Evolutionary conservation across 1,140 invertebrate species (phyloP).

Genomic region (Lepidurus couesii): DNA sequence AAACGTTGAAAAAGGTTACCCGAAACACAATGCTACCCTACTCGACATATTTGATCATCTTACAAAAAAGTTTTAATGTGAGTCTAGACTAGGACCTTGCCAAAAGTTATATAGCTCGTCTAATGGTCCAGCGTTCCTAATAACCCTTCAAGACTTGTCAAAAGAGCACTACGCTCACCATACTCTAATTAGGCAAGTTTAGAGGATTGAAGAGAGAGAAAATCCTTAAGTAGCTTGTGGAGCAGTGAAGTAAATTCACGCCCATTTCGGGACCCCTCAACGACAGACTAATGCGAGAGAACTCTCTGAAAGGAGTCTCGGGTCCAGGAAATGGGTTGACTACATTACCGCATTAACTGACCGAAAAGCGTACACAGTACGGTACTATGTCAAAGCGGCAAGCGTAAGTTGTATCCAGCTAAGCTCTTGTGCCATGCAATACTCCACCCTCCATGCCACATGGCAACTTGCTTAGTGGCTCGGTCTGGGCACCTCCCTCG

Average conservation of each 20-base stretch:
- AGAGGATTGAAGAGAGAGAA: background rate
- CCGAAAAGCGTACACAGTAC: background rate
- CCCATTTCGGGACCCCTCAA: background rate
- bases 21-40: too few relatives aligned
- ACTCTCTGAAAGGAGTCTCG: slow-evolving; percentile 40
- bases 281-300: background rate
- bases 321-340: slow-evolving; percentile 33
- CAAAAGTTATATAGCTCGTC: background rate
- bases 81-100: background rate
- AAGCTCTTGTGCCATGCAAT: background rate
- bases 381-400: too few relatives aligned
- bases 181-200: background rate
- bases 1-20: too few relatives aligned
- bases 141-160: background rate
- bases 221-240: slow-evolving; percentile 1
- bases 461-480: too few relatives aligned
- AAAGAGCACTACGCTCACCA: background rate
- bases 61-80: too few relatives aligned
- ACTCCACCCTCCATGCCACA: too few relatives aligned
- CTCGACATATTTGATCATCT: too few relatives aligned
- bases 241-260: background rate
- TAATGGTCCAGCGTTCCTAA: background rate
- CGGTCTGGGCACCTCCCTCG: background rate
- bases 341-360: background rate
- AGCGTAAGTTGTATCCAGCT: slow-evolving; percentile 23